A percentile compares a stretch with the other conserved stretches of the same genome.
phyloP scores from a whole-genome alignment of 2,888 invertebrate genomes.

The Terebella lapidaria region DNA sequence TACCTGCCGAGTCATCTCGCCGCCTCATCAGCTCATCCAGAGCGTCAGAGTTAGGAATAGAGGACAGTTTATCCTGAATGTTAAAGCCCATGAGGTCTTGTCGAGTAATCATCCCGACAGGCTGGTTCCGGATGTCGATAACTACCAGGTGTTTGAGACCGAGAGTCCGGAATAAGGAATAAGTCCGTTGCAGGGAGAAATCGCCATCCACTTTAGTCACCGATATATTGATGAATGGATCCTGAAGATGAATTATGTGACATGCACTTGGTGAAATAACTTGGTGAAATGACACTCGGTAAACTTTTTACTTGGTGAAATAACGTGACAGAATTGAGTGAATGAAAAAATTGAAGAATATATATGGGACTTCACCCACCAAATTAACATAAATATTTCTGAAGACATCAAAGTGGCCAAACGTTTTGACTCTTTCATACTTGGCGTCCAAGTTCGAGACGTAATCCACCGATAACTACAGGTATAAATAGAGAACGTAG shows the following conservation, averaged over 20 bases:
- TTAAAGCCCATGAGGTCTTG: slow-evolving; percentile 43
- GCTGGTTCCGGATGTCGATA: slow-evolving; percentile 34
- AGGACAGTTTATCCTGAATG: slow-evolving; percentile 11
- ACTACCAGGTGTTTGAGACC: slow-evolving; percentile 45
- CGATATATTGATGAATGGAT: slow-evolving; percentile 40
- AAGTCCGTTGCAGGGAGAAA: slow-evolving; percentile 41
- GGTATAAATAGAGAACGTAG: background rate
- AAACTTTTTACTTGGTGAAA: too few species aligned
- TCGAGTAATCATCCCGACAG: slow-evolving; percentile 42
- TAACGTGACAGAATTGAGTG: too few species aligned
- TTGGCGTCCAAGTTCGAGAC: background rate
- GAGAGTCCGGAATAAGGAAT: slow-evolving; percentile 40
- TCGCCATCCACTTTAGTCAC: slow-evolving; percentile 33
- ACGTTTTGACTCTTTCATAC: background rate
- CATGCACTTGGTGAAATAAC: too few species aligned
- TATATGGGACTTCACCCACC: too few species aligned
- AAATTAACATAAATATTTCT: background rate
- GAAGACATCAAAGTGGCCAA: background rate
- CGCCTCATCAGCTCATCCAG: too few species aligned
- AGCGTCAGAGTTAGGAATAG: too few species aligned
- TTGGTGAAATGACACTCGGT: too few species aligned
- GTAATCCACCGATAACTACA: background rate
- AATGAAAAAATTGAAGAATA: too few species aligned
- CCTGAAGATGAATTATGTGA: slow-evolving; percentile 21
- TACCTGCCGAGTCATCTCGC: too few species aligned